These are phyloP conservation scores for Thripadectes ignobilis DNA, from an alignment of 2,797 vertebrate species.

Conservation along the genomic window DNA sequence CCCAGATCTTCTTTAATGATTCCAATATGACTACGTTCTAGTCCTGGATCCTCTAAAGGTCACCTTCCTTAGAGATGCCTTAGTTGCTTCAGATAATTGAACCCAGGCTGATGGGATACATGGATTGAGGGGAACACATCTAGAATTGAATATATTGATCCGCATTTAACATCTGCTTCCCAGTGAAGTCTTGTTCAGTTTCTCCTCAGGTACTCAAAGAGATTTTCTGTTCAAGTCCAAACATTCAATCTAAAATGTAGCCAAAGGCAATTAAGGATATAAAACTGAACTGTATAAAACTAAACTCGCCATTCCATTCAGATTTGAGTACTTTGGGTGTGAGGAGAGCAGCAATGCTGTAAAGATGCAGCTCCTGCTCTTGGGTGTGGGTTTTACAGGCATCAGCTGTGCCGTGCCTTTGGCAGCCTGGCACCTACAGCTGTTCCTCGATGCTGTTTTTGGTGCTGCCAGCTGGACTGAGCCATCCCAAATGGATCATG, in stretches of 20 bases:
- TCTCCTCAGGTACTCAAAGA: background rate
- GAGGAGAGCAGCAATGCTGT: background rate
- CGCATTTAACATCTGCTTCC: background rate
- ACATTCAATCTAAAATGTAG: background rate
- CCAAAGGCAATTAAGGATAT: background rate
- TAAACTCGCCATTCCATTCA: rapidly evolving
- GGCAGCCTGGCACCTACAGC: background rate
- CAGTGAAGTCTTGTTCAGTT: background rate
- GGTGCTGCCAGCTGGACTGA: conserved; percentile 18
- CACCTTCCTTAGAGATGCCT: background rate
- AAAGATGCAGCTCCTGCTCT: background rate
- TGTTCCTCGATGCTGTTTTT: background rate
- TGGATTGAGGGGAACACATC: rapidly evolving
- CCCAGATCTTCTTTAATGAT: background rate
- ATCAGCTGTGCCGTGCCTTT: background rate
- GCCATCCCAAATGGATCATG: background rate
- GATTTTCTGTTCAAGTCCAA: background rate
- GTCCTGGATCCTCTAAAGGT: background rate
- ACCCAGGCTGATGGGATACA: background rate
- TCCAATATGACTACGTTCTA: background rate
- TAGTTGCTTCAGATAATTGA: background rate
- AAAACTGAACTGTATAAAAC: background rate
- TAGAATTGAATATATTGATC: background rate
- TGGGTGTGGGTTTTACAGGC: background rate
- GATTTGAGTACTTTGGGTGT: background rate